Evolutionary conservation across 1,140 invertebrate genomes (phyloP), one percentile per base, ranked within the genome.

Genomic region (Macrotrachela quadricornifera): DNA sequence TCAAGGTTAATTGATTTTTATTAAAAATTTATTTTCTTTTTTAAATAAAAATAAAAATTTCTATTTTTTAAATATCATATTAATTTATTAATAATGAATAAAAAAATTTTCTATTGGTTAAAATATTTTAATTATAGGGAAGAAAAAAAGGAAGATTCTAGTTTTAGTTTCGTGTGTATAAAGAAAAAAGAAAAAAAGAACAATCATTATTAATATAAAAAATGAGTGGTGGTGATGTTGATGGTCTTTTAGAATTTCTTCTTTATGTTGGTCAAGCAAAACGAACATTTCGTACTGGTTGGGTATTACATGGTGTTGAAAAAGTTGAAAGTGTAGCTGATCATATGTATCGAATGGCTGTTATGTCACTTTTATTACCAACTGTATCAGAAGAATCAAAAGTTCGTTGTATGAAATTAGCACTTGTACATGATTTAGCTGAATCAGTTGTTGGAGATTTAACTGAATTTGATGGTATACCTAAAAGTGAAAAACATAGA

Each of bases 311-410:
- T 57, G 75, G 82, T 58, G 77, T 95, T 41, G 63, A 72, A 39
- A 67, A 68, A 54, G 90, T 46, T 12, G 54, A 95, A 74, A 80
- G 80, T 46, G 84, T 97, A 56, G 80, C 88, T 51, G 82, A 83
- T 8, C 92, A 96, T 63, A 96, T 96, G 88, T 95, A 95, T 69
- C 74, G 87, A 59, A 95, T 95, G 90, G 82, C 80, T 13, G 75
- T 92, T 59, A 78, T 95, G 70, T 81, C 85, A 4, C 83, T 91
- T 65, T 67, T 92, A 37, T 69, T 94, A 12, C 73, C 78, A 49
- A 76, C 80, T 46, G 75, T 61, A 48, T 40, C 3, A 4, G 21
- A 30, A 30, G 21, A 30, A 30, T 30, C 21, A 2, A 30, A 21
- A 10, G n/a, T 50, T 50, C 79, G 78, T 59, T 78, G 80, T 56